Evolutionary conservation across 2,888 invertebrate genomes (phyloP), one percentile per base, ranked within the genome.

Genomic region (Diaperis boleti): DNA sequence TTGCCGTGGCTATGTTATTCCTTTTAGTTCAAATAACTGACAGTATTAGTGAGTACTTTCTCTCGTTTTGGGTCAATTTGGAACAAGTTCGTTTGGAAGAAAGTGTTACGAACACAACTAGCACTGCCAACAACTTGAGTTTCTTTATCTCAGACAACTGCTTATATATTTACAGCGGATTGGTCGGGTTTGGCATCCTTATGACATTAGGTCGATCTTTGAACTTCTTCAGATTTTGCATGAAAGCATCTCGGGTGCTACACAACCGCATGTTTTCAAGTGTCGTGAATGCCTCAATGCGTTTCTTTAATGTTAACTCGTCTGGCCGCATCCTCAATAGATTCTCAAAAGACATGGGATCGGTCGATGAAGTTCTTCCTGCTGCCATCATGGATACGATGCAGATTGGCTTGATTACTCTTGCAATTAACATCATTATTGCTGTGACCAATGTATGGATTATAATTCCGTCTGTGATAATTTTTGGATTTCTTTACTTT

Each of bases 401-500:
- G 11, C 80, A 89, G 79, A 85, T 90, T 50, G 86, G 86, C 10
- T 78, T 89, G 13, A 82, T 85, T 0, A 82, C 93, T 37, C 79
- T 90, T 8, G 92, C 92, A 2, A 88, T 94, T 11, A 82, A 90
- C 5, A 82, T 89, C 0, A 89, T 95, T 22, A 87, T 93, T 0
- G 88, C 88, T 3, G 85, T 89, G 26, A 86, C 90, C 26, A 88
- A 86, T 73, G 89, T 89, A 17, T 85, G 85, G 82, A 86, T 88
- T 79, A 73, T 89, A 69, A 73, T 89, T 45, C 86, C 88, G 0
- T 86, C 89, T 26, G 70, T 85, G 0, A 80, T 88, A 1, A 84
- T 92, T 67, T 85, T 84, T 6, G 68, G 86, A 6, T 72, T 88
- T 20, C 91, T 91, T 82, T 85, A 86, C 70, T 70, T 84, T 61